A percentile compares a stretch with the other conserved stretches of the same genome.
Evolutionary conservation across 2,113 vertebrate genomes (phyloP).

Genomic region (Telmatochromis sp.): DNA sequence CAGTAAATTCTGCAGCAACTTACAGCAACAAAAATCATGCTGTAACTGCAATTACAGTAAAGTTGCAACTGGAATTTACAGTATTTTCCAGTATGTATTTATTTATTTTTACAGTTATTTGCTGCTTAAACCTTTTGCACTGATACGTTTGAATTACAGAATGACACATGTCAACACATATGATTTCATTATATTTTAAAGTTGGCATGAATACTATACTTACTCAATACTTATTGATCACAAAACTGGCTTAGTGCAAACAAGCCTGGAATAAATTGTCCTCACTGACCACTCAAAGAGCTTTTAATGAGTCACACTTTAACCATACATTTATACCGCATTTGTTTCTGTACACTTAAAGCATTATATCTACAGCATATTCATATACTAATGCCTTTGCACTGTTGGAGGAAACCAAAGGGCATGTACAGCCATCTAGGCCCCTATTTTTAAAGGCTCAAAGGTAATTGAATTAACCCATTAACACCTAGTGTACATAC

Average conservation of each 20-base stretch:
- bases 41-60: neutral
- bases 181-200: neutral
- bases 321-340: neutral
- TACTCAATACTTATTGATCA: neutral
- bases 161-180: neutral
- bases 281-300: neutral
- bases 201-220: neutral
- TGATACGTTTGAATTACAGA: neutral
- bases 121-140: neutral
- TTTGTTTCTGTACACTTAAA: neutral
- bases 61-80: neutral
- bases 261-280: neutral
- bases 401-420: neutral
- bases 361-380: neutral
- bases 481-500: neutral
- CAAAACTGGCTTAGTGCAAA: neutral
- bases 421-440: neutral
- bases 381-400: neutral
- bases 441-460: neutral
- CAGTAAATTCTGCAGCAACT: neutral
- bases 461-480: neutral
- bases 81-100: neutral
- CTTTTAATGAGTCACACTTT: neutral
- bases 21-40: neutral
- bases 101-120: neutral